Base-by-base conservation (phyloP, 2,888 invertebrate genomes). In the Bibio marci region DNA sequence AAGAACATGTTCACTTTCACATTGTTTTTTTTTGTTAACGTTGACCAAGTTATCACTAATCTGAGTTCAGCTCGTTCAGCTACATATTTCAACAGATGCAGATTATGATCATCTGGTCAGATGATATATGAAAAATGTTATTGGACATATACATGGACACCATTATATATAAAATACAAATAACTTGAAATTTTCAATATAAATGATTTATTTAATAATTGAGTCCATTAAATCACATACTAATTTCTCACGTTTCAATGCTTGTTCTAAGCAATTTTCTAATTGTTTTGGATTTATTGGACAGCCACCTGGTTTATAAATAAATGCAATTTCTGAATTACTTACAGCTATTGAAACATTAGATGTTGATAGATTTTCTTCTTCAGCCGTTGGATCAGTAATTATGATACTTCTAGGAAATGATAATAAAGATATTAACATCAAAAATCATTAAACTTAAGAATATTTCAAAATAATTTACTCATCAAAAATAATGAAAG, bases 311-410 rank as follows among this genome's bases (percentile, higher is more conserved):
- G 82, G 78, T 59, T 85, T 86, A 50, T 80, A 71, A 19, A 76
- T 63, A 38, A 70, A 73, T 58, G 76, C 77, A 12, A 78, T 54
- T 35, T 69, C 62, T n/a, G 65, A 65, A 44, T 73, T 67, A 46
- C 74, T 74, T 45, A 72, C 70, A 34, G 76, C 77, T 32, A 85
- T 62, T 40, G 76, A 77, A 38, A 80, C 55, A 46, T 69, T 69
- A n/a, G 67, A 59, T 30, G 65, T 65, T 34, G 78, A 73, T 48
- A 82, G 67, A 47, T 68, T 69, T 64, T 87, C 87, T 63, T 88
- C 88, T 58, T 85, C 82, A n/a, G 69, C 63, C 28, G 80, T 76
- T 25, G 87, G 87, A 58, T 88, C 87, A n/a, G 71, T 70, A 46
- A 85, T 55, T 35, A 81, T 57, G 27, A 73, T 61, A 48, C 70